Conservation (phyloP, 2,888 invertebrate genomes). For the Scaptomyza reducta region DNA sequence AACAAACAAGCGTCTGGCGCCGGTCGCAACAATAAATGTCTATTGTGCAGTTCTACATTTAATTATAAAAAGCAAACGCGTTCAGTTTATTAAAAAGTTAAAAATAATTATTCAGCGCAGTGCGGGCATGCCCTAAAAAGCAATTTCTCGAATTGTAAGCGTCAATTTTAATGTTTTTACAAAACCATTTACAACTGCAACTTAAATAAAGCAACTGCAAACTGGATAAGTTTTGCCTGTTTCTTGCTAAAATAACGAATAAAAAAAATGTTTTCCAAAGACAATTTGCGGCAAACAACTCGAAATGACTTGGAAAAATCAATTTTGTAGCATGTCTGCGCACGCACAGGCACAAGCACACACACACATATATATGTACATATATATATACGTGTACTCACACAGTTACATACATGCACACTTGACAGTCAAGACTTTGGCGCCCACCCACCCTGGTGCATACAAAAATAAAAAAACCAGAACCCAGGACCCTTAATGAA, state of each 20-base stretch:
- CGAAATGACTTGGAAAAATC: conserved; percentile 73
- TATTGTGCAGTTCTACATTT: conserved; percentile 32
- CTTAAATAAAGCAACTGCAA: neutral
- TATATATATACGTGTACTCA: neutral
- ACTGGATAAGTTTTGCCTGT: conserved; percentile 37
- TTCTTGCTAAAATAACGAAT: conserved; percentile 24
- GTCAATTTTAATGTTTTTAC: conserved; percentile 11
- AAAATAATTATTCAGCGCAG: conserved; percentile 14
- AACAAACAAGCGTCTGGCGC: conserved; percentile 53
- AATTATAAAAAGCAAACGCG: conserved; percentile 18
- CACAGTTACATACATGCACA: conserved; percentile 9
- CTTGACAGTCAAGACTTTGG: conserved; percentile 25
- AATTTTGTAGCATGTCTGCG: conserved; percentile 70
- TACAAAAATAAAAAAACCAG: conserved; percentile 27
- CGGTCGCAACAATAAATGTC: conserved; percentile 48
- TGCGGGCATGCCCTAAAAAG: conserved; percentile 29
- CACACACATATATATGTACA: conserved; percentile 11
- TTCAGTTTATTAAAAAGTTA: conserved; percentile 1
- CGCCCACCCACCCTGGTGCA: conserved; percentile 70
- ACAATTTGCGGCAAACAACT: conserved; percentile 40
- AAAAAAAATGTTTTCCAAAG: conserved; percentile 33
- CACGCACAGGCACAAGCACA: conserved; percentile 41
- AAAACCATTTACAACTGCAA: conserved; percentile 10
- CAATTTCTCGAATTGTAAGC: conserved; percentile 37
- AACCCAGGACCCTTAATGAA: conserved; percentile 30